Conservation (phyloP, 92 coral and sea anemone species). For the Isaurus tuberculatus region DNA sequence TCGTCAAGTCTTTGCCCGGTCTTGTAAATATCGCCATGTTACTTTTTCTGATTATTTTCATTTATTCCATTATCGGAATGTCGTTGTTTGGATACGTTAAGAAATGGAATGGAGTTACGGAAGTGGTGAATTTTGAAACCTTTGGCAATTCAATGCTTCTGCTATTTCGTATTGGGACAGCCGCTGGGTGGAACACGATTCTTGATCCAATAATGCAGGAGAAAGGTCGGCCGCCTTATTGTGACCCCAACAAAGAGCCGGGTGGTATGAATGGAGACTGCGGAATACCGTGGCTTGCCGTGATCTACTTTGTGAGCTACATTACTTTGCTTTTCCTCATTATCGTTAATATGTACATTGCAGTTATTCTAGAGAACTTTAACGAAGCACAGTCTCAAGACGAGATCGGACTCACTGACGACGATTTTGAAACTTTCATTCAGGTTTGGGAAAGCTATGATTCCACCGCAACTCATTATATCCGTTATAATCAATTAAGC, state of each 20-base stretch:
- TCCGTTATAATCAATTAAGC: slow-evolving; percentile 76
- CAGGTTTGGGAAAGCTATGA: slow-evolving; percentile 93
- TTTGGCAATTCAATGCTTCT: slow-evolving; percentile 88
- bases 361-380: slow-evolving; percentile 98
- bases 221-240: slow-evolving; percentile 67
- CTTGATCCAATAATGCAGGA: slow-evolving; percentile 92
- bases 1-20: slow-evolving; percentile 95
- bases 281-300: slow-evolving; percentile 91
- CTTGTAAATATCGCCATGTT: slow-evolving; percentile 93
- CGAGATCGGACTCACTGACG: slow-evolving; percentile 95
- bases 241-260: slow-evolving; percentile 55
- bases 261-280: slow-evolving; percentile 79
- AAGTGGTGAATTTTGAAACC: slow-evolving; percentile 96
- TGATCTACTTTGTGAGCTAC: slow-evolving; percentile 92
- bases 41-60: slow-evolving; percentile 89
- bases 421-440: slow-evolving; percentile 93
- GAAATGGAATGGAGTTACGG: slow-evolving; percentile 88
- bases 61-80: slow-evolving; percentile 98
- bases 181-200: slow-evolving; percentile 99
- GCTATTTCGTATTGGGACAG: slow-evolving; percentile 96
- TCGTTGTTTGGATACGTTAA: slow-evolving; percentile 97
- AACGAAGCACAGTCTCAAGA: slow-evolving; percentile 98
- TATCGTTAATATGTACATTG: slow-evolving; percentile 97
- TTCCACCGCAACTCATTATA: slow-evolving; percentile 85
- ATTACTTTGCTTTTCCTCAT: slow-evolving; percentile 89